Evolutionary conservation across 2,113 vertebrate species (phyloP).

Genomic region (Tapirus terrestris): DNA sequence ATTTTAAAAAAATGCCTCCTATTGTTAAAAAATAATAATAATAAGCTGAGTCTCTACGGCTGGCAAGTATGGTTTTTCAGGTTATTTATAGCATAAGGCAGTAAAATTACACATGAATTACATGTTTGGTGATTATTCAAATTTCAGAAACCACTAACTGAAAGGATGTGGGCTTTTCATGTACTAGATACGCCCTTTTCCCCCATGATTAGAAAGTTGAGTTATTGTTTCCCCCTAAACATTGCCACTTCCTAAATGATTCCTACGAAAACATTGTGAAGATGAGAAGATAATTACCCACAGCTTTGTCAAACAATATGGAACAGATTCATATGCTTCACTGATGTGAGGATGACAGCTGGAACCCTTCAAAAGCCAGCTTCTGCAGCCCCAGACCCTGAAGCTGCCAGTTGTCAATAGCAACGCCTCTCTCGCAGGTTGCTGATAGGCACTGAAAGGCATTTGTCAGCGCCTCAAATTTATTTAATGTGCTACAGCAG

Average conservation of each 20-base stretch:
- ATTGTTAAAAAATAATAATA: not conserved
- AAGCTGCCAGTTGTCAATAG: not conserved
- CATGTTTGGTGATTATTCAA: not conserved
- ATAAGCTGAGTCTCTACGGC: not conserved
- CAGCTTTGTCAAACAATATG: slow-evolving; percentile 21
- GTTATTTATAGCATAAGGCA: not conserved
- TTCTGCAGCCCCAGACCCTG: not conserved
- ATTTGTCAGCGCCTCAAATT: not conserved
- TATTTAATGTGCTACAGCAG: not conserved
- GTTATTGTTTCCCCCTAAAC: not conserved
- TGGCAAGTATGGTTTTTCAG: not conserved
- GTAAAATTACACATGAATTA: not conserved
- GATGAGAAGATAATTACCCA: slow-evolving; percentile 36
- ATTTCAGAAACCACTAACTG: not conserved
- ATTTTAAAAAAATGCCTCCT: not conserved
- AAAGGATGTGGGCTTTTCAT: not conserved
- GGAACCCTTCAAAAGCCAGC: not conserved
- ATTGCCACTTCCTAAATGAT: slow-evolving; percentile 25
- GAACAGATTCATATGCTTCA: slow-evolving; percentile 25
- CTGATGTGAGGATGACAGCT: slow-evolving; percentile 15
- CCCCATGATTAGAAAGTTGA: not conserved
- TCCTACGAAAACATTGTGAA: slow-evolving; percentile 16
- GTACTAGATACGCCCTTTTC: not conserved
- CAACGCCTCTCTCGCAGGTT: not conserved
- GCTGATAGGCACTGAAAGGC: not conserved